phyloP scores from a whole-genome alignment of 2,113 vertebrate species.

The Theropithecus gelada region DNA sequence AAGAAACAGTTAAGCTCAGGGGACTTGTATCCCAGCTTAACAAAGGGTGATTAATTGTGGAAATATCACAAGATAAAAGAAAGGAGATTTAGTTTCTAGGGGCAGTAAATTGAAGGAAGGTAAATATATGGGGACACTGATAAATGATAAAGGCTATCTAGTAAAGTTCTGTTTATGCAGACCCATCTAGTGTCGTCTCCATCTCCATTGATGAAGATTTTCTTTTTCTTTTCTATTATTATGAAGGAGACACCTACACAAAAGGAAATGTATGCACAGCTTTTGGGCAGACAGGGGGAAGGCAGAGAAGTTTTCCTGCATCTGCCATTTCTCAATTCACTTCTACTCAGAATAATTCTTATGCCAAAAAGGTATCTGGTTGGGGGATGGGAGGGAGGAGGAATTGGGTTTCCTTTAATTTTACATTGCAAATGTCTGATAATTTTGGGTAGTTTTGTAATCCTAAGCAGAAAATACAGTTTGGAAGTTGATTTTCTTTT shows the following conservation, averaged over 20 bases:
- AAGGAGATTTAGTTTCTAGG: background rate
- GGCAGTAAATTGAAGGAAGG: background rate
- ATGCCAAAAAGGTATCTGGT: background rate
- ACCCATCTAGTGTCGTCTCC: background rate
- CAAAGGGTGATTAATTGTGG: background rate
- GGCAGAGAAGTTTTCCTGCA: background rate
- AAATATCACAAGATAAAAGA: background rate
- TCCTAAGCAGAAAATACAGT: background rate
- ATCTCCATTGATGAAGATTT: background rate
- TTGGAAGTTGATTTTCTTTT: conserved; percentile 7
- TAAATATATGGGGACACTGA: background rate
- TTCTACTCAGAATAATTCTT: background rate
- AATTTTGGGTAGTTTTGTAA: background rate
- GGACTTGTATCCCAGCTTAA: background rate
- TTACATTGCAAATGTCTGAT: background rate
- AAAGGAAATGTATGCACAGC: background rate
- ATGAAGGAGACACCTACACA: background rate
- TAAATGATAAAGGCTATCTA: background rate
- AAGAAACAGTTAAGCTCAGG: background rate
- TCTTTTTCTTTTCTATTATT: background rate
- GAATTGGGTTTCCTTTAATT: background rate
- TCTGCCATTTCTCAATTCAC: background rate
- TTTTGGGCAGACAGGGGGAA: background rate
- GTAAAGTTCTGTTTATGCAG: background rate
- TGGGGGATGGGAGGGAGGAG: fast-evolving